phyloP scores from a whole-genome alignment of 2,797 vertebrate genomes.

The Tiaroga cobitis region DNA sequence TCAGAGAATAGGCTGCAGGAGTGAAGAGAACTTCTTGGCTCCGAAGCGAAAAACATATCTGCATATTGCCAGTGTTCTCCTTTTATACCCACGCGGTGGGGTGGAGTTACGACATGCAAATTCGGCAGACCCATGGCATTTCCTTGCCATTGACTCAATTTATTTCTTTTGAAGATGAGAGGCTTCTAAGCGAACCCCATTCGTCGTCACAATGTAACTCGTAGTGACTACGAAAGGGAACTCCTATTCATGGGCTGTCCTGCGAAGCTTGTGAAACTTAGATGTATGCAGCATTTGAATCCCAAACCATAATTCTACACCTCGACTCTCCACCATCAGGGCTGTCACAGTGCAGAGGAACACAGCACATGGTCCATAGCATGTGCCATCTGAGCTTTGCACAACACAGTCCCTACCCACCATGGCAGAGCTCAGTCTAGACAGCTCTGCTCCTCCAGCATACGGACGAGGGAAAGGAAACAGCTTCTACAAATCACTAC shows the following conservation, averaged over 20 bases:
- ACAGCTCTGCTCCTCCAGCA: conserved; percentile 36
- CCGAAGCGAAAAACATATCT: too few relatives aligned
- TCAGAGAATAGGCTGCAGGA: too few relatives aligned
- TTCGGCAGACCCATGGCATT: too few relatives aligned
- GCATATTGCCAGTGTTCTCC: too few relatives aligned
- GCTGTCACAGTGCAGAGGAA: conserved; percentile 9
- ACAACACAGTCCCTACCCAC: conserved; percentile 28
- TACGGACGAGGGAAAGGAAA: conserved; percentile 29
- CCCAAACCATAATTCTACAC: conserved; percentile 3
- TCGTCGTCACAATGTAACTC: too few relatives aligned
- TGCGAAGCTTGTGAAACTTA: not conserved
- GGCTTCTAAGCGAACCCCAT: too few relatives aligned
- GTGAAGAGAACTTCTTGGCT: too few relatives aligned
- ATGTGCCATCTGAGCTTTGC: conserved; percentile 14
- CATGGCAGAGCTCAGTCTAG: conserved; percentile 20
- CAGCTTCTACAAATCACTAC: conserved; percentile 48
- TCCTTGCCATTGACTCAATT: too few relatives aligned
- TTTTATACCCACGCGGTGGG: too few relatives aligned
- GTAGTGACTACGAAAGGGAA: too few relatives aligned
- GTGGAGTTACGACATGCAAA: too few relatives aligned
- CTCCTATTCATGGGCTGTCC: not conserved
- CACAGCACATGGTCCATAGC: conserved; percentile 3
- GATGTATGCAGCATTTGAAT: conserved; percentile 11
- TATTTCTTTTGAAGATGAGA: too few relatives aligned
- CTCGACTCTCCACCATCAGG: conserved; percentile 5